Conservation (phyloP, 2,113 vertebrate genomes). For the Indicator maculatus region DNA sequence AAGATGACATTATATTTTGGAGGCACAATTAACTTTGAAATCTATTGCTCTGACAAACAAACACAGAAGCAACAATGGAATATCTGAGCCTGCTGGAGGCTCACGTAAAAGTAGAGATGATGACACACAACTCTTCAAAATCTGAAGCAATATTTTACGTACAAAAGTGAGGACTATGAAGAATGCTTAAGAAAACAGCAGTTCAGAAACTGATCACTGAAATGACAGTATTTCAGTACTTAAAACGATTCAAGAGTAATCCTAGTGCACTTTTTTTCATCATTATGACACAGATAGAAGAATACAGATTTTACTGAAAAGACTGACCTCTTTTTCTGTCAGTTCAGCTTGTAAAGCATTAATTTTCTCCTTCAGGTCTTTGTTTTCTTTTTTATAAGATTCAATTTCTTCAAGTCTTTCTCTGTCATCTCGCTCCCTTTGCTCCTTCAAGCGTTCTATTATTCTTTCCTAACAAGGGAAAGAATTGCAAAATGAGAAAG, state of each 20-base stretch:
- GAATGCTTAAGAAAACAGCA: constrained; percentile 8
- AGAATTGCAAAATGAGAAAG: not conserved
- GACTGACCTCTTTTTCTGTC: constrained; percentile 95
- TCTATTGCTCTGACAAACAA: not conserved
- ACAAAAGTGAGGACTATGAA: not conserved
- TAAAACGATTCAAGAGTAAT: not conserved
- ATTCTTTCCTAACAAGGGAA: constrained; percentile 86
- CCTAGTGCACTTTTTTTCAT: not conserved
- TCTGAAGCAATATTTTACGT: not conserved
- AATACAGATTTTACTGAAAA: not conserved
- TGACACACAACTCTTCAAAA: not conserved
- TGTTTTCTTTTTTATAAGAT: constrained; percentile 92
- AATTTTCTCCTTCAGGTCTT: constrained; percentile 91
- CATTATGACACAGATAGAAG: not conserved
- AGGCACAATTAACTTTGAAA: not conserved
- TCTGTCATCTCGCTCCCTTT: constrained; percentile 89
- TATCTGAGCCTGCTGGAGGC: not conserved
- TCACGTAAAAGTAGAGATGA: not conserved
- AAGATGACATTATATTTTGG: not conserved
- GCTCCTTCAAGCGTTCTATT: constrained; percentile 94
- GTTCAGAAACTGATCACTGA: not conserved
- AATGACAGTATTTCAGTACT: constrained; percentile 3
- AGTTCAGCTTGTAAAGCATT: constrained; percentile 90
- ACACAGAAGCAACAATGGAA: not conserved
- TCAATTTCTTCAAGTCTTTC: constrained; percentile 90